A percentile compares a stretch with the other conserved stretches of the same genome.
These are phyloP conservation scores for Pseudochirops corinnae DNA, from an alignment of 2,797 vertebrate species.

Conservation along the genomic window DNA sequence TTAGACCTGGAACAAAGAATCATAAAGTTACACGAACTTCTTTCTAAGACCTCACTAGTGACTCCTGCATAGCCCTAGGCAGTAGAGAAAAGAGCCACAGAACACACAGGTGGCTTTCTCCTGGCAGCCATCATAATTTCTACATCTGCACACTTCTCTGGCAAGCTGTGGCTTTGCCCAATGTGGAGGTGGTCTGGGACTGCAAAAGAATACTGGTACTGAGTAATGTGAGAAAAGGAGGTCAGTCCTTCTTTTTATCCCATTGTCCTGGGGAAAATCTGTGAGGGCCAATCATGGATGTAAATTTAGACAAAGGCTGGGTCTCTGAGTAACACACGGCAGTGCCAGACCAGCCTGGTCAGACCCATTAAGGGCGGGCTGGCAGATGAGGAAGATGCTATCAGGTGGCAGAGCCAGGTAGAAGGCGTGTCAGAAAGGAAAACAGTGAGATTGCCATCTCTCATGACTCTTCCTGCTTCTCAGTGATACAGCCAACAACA, in stretches of 20 bases:
- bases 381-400: background rate
- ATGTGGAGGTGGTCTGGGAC: background rate
- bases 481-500: background rate
- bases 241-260: background rate
- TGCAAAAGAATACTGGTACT: background rate
- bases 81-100: background rate
- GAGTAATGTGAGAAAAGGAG: background rate
- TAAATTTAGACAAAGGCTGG: background rate
- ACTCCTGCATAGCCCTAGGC: background rate
- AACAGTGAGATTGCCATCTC: background rate
- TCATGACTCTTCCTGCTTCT: background rate
- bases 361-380: background rate
- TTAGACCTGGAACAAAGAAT: background rate
- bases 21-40: background rate
- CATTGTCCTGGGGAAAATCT: background rate
- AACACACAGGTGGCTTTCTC: background rate
- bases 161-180: background rate
- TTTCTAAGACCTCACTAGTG: no score
- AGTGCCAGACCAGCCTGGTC: background rate
- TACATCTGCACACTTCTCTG: constrained; percentile 14
- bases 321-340: background rate
- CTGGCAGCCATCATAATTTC: background rate
- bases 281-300: background rate
- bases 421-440: background rate
- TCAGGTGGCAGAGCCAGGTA: accelerated